A percentile compares a stretch with the other conserved stretches of the same genome.
Evolutionary conservation across 2,113 vertebrate species (phyloP).

Genomic region (Poeciliopsis occidentalis): DNA sequence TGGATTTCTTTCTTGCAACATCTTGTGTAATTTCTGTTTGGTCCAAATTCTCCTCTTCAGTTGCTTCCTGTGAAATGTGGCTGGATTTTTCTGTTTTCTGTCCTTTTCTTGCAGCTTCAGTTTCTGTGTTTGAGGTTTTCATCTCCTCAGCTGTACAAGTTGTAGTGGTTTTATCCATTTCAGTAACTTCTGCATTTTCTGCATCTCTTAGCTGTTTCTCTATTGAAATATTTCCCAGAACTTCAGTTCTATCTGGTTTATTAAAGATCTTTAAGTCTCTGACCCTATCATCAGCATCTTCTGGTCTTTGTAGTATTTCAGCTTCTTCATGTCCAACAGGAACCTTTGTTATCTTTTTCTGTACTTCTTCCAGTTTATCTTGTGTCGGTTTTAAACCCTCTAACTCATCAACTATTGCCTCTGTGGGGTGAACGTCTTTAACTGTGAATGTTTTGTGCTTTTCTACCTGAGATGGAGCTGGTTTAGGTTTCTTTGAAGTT

Average conservation of each 20-base stretch:
- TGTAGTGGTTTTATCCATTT: neutral
- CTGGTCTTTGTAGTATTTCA: neutral
- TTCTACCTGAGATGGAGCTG: neutral
- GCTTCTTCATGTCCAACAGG: neutral
- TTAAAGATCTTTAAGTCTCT: neutral
- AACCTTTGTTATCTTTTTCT: neutral
- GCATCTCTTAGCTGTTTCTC: neutral
- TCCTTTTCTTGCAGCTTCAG: neutral
- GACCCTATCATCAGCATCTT: neutral
- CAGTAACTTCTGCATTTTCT: neutral
- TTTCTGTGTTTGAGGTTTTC: neutral
- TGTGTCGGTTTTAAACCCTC: neutral
- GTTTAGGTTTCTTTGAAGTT: neutral
- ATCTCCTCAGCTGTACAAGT: neutral
- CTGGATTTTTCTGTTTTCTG: neutral
- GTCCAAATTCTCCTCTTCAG: neutral
- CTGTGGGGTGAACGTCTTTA: neutral
- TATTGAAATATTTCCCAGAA: neutral
- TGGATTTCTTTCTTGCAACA: neutral
- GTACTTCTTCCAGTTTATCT: neutral
- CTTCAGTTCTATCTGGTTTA: neutral
- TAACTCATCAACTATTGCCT: neutral
- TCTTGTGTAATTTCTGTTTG: neutral
- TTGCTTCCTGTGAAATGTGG: neutral
- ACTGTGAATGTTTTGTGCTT: neutral